Evolutionary conservation across 1,140 invertebrate genomes (phyloP), one percentile per base, ranked within the genome.

Genomic region (Bradynema listronoti): DNA sequence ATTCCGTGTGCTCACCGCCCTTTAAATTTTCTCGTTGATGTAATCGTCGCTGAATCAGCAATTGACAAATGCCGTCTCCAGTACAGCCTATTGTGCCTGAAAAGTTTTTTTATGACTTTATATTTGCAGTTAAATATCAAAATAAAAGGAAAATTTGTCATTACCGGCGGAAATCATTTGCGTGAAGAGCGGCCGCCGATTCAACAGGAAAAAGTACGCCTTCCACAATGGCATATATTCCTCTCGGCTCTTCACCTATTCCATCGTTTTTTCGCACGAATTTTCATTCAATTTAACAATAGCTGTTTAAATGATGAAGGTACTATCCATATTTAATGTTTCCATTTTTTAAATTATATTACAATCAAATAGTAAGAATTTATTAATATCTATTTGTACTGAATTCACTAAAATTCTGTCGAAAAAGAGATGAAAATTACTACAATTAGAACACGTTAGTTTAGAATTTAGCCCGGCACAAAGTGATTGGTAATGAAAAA

Each of bases 151-250:
- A 39, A 39, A 19, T 39, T 11, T 39, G 19, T 11, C 51, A 24
- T 7, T 22, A 57, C 56, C 57, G 27, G 57, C 29, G 16, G 57
- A 59, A 42, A 59, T n/a, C 57, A 59, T 59, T 36, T 59, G 57
- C 5, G 57, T 59, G 2, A 60, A 24, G n/a, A 59, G 24, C 2
- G 57, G 57, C 25, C 57, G n/a, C 34, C 14, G 45, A 39, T 54
- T 56, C 34, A 56, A 56, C 19, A 29, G 16, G 19, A 22, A 11
- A 24, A 39, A 36, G 34, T 52, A 56, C 22, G n/a, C 16, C 1
- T 24, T 24, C 14, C 32, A 51, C 24, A 56, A 47, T 49, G 52
- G 19, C 22, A 7, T 22, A n/a, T n/a, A n/a, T n/a, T n/a, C n/a
- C n/a, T n/a, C n/a, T n/a, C n/a, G n/a, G n/a, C n/a, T n/a, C n/a